Percentiles rank a stretch among this genome's conserved stretches.
Conservation (phyloP, 1,140 invertebrate genomes). For the Drosophila insularis region DNA sequence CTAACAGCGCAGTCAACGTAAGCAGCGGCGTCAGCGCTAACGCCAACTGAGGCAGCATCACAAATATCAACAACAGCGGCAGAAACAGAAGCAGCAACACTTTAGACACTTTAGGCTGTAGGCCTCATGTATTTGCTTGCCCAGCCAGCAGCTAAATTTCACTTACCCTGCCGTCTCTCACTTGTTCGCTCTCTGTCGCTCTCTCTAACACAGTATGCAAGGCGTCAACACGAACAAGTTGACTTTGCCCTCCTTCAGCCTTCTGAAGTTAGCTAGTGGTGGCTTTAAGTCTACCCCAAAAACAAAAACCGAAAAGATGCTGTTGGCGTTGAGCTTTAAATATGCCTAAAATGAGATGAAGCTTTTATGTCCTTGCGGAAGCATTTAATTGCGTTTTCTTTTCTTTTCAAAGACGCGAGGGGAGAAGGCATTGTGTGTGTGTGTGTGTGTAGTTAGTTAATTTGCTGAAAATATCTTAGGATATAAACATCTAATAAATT, state of each 20-base stretch:
- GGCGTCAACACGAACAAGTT: slow-evolving; percentile 57
- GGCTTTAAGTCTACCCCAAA: slow-evolving; percentile 13
- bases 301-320: not conserved
- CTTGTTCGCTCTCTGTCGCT: not conserved
- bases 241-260: slow-evolving; percentile 46
- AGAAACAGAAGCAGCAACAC: slow-evolving; percentile 42
- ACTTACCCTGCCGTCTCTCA: slow-evolving; percentile 21
- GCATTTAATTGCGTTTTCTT: slow-evolving; percentile 53
- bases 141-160: slow-evolving; percentile 51
- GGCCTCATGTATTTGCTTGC: slow-evolving; percentile 33
- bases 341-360: slow-evolving; percentile 33
- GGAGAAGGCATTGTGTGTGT: slow-evolving; percentile 20
- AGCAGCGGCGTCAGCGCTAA: not conserved
- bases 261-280: not conserved
- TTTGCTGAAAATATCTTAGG: slow-evolving; percentile 50
- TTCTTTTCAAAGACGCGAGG: slow-evolving; percentile 13
- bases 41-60: not conserved
- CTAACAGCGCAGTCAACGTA: slow-evolving; percentile 25
- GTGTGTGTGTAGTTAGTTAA: slow-evolving; percentile 55
- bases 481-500: slow-evolving; percentile 14
- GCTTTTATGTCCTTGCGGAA: slow-evolving; percentile 55
- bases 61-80: not conserved
- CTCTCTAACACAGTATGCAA: slow-evolving; percentile 40
- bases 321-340: slow-evolving; percentile 36
- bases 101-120: slow-evolving; percentile 52